A percentile compares a stretch with the other conserved stretches of the same genome.
Conservation (phyloP, 2,113 vertebrate species). For the crab-eating macaque (Macaca fascicularis) region T2T-MFA8v1.1 NC_088378.1:65781501-65782000, state of each 20-base stretch:
- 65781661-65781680: too few species aligned
- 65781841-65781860: not conserved
- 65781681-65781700: not conserved
- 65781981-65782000: not conserved
- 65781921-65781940: not conserved
- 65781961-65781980: not conserved
- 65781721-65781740: not conserved
- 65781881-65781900: not conserved
- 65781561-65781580: not conserved
- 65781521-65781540: not conserved
- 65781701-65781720: too few species aligned
- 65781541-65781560: not conserved
- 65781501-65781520: not conserved
- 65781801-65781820: not conserved
- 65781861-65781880: not conserved
- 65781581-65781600: not conserved
- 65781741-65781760: accelerated
- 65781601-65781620: not conserved
- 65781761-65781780: not conserved
- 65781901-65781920: not conserved
- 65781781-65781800: too few species aligned
- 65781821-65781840: not conserved
- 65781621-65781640: not conserved
- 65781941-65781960: not conserved
- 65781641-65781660: not conserved